Conservation (phyloP, 2,797 vertebrate species). For the Microctenopoma stevenorrisi region DNA sequence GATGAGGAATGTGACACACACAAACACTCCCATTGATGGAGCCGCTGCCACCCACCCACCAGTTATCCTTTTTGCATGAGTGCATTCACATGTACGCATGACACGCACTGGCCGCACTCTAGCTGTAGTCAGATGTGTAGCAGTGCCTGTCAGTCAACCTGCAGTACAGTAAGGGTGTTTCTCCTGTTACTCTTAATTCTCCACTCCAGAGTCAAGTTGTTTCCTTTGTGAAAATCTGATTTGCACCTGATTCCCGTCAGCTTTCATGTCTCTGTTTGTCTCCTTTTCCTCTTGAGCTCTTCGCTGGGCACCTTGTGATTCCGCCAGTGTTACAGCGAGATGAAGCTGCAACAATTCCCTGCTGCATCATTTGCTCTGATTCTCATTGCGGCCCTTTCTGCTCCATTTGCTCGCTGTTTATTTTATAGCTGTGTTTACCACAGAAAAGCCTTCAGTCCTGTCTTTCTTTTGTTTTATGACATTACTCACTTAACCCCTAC, state of each 20-base stretch:
- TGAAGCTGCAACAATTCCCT: constrained; percentile 14
- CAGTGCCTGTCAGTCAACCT: constrained; percentile 29
- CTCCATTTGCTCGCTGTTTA: not conserved
- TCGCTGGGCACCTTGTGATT: constrained; percentile 36
- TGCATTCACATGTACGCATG: constrained; percentile 45
- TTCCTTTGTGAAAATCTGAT: constrained; percentile 32
- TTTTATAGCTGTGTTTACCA: not conserved
- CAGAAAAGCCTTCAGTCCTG: not conserved
- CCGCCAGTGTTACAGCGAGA: constrained; percentile 22
- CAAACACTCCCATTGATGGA: constrained; percentile 54
- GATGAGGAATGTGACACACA: constrained; percentile 56
- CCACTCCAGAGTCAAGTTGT: constrained; percentile 34
- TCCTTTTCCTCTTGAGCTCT: constrained; percentile 22
- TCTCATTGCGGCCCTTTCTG: constrained; percentile 16
- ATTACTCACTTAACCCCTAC: constrained; percentile 19
- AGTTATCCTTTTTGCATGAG: constrained; percentile 65
- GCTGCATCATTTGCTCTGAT: constrained; percentile 28
- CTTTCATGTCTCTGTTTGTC: constrained; percentile 27
- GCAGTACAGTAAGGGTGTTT: constrained; percentile 13
- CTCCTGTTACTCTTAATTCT: constrained; percentile 38
- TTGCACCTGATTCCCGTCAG: constrained; percentile 55
- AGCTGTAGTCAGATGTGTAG: constrained; percentile 21
- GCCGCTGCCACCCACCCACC: constrained; percentile 38
- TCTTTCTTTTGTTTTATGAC: not conserved
- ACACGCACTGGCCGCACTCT: constrained; percentile 19